These are phyloP conservation scores for Petrocephalus zakoni DNA, from an alignment of 2,113 vertebrate species.

Conservation along the genomic window DNA sequence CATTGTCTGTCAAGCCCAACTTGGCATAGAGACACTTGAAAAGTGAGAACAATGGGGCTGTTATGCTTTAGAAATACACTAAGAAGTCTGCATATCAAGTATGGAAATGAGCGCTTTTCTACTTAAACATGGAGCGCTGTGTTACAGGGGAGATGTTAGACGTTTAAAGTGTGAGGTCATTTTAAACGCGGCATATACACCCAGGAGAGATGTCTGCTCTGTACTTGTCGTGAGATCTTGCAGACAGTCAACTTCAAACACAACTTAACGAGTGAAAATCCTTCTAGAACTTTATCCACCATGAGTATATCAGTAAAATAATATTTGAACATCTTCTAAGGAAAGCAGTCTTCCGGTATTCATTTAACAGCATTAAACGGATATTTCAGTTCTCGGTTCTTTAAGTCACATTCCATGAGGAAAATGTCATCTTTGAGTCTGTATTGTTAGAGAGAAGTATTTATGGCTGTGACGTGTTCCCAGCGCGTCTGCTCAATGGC, in stretches of 20 bases:
- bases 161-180: not conserved
- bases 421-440: not conserved
- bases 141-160: not conserved
- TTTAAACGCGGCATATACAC: not conserved
- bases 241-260: not conserved
- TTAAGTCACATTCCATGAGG: not conserved
- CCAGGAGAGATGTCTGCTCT: not conserved
- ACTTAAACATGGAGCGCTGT: not conserved
- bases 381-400: not conserved
- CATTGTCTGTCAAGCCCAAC: not conserved
- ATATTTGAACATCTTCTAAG: not conserved
- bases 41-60: not conserved
- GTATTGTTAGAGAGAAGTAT: not conserved
- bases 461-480: not conserved
- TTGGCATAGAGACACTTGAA: constrained; percentile 2
- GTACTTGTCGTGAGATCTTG: not conserved
- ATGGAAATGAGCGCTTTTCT: not conserved
- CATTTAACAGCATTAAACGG: not conserved
- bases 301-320: not conserved
- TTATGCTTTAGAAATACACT: not conserved
- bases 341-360: not conserved
- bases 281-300: not conserved
- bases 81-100: not conserved
- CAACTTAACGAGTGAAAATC: not conserved
- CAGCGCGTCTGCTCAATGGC: not conserved